Evolutionary conservation across 1,140 invertebrate genomes (phyloP), one percentile per base, ranked within the genome.

Genomic region (Drosophila punjabiensis): DNA sequence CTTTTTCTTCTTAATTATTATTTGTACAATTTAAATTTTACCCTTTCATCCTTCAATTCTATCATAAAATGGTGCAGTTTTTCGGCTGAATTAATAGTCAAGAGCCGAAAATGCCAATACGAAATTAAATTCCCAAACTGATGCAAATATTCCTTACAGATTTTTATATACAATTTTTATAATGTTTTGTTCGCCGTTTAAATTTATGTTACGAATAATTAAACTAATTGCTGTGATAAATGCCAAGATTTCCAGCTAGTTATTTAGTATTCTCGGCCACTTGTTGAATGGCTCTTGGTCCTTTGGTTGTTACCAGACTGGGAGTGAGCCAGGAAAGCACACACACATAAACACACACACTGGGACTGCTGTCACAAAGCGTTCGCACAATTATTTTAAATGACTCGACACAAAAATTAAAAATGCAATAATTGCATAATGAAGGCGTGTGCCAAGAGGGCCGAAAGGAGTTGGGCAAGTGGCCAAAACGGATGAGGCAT

Each of bases 311-410:
- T 39, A 24, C 9, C 66, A 53, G 10, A 30, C 39, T 41, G 41
- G 11, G 9, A 56, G 41, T 14, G 16, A 77, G 56, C 75, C 76
- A 78, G 66, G 20, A 56, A 69, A 50, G 30, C 18, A 41, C 47
- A n/a, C 18, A 47, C 45, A n/a, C 24, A n/a, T n/a, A n/a, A n/a
- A n/a, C n/a, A 16, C 24, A 45, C 41, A 18, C 18, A 6, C 16
- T 14, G 24, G 13, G 24, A 47, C 43, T 69, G 70, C 30, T 79
- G 81, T 89, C 81, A 86, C 77, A 70, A 79, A 79, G 77, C 79
- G 76, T 79, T 79, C 77, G 76, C 76, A 79, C 75, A 79, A 88
- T 88, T 88, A 82, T 89, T 88, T 88, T 88, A 88, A 89, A 88
- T 89, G 81, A 88, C 85, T 89, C 67, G 86, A 63, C 78, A 84